Evolutionary conservation across 2,113 vertebrate genomes (phyloP).

Genomic region (Theropithecus gelada): DNA sequence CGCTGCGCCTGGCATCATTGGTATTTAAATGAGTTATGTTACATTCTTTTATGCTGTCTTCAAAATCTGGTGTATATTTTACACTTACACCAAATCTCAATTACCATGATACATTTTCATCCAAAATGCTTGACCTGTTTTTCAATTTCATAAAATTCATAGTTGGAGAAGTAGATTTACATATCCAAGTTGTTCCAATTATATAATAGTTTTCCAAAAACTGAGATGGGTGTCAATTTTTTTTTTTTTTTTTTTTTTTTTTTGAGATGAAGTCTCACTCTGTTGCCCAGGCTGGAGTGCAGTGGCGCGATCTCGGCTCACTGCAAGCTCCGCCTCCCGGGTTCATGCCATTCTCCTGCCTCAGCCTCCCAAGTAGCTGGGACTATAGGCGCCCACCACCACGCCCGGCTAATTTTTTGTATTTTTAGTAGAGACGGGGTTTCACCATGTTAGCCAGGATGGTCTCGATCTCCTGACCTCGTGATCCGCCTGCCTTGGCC

Average conservation of each 20-base stretch:
- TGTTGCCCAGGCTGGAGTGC: too few relatives aligned
- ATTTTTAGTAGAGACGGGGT: too few relatives aligned
- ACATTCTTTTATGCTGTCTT: neutral
- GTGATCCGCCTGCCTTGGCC: too few relatives aligned
- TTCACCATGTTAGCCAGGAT: too few relatives aligned
- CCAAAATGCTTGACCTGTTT: neutral
- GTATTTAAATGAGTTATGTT: neutral
- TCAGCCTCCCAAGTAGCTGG: too few relatives aligned
- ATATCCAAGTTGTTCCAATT: neutral
- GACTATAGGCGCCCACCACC: accelerated
- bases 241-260: too few relatives aligned
- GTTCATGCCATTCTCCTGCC: too few relatives aligned
- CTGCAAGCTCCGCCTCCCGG: accelerated
- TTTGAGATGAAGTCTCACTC: too few relatives aligned
- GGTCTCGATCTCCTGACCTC: too few relatives aligned
- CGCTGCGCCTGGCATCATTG: neutral
- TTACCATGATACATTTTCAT: neutral
- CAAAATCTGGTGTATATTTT: neutral
- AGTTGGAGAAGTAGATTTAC: neutral
- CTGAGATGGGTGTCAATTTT: neutral
- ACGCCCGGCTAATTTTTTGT: too few relatives aligned
- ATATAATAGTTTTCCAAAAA: neutral
- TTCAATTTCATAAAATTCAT: neutral
- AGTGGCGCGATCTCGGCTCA: too few relatives aligned
- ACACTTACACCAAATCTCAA: neutral